Conservation (phyloP, 2,888 invertebrate genomes). For the Iphiclides podalirius region DNA sequence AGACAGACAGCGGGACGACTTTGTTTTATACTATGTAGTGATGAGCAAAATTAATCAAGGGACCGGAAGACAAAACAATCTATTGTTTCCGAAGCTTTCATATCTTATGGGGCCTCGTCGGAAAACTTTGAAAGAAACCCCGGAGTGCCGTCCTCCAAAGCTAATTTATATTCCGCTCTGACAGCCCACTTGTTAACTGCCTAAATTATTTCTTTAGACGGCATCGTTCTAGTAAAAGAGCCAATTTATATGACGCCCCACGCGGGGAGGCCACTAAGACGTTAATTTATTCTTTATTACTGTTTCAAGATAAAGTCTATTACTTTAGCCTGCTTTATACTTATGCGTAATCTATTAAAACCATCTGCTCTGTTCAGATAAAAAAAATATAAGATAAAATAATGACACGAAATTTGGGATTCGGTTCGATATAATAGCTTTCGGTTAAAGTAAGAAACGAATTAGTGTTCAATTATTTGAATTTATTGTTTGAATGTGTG, state of each 20-base stretch:
- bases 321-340: neutral
- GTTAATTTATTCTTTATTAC: constrained; percentile 1
- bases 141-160: neutral
- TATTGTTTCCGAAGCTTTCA: constrained; percentile 5
- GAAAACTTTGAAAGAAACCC: constrained; percentile 1
- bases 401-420: too few species aligned
- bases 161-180: constrained; percentile 8
- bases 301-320: neutral
- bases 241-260: constrained; percentile 15
- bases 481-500: too few species aligned
- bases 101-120: neutral
- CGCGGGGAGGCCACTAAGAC: neutral
- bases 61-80: neutral
- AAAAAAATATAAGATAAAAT: too few species aligned
- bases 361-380: neutral
- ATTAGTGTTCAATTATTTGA: too few species aligned
- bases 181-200: constrained; percentile 9
- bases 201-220: constrained; percentile 15
- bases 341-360: neutral
- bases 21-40: neutral
- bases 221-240: constrained; percentile 9
- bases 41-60: too few species aligned
- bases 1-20: too few species aligned
- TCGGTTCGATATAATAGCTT: neutral
- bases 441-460: neutral